Evolutionary conservation across 2,888 invertebrate species (phyloP).

Genomic region (Meganola albula): DNA sequence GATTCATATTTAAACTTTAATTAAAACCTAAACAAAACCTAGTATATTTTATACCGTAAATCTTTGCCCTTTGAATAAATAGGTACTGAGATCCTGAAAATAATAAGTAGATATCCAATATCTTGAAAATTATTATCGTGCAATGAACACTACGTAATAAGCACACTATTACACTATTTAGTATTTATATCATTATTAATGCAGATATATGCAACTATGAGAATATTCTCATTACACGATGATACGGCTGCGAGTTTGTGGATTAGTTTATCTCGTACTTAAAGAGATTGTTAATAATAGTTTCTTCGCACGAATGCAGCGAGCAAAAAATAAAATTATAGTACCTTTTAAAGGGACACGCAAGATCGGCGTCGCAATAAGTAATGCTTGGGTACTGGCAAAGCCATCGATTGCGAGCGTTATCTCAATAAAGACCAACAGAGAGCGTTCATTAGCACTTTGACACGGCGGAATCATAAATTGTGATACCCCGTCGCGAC

Average conservation of each 20-base stretch:
- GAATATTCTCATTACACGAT: slow-evolving; percentile 43
- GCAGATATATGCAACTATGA: slow-evolving; percentile 30
- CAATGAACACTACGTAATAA: slow-evolving; percentile 39
- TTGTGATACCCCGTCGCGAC: slow-evolving; percentile 71
- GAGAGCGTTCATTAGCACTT: slow-evolving; percentile 76
- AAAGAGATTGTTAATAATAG: slow-evolving; percentile 57
- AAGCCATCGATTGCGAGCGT: slow-evolving; percentile 63
- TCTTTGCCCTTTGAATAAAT: too few relatives aligned
- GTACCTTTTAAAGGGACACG: too few relatives aligned
- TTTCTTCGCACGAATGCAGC: slow-evolving; percentile 53
- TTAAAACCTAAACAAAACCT: too few relatives aligned
- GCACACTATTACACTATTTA: slow-evolving; percentile 26
- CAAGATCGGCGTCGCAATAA: slow-evolving; percentile 60
- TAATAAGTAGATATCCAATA: too few relatives aligned
- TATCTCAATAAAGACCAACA: slow-evolving; percentile 77
- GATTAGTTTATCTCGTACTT: slow-evolving; percentile 52
- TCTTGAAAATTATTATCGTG: slow-evolving; percentile 35
- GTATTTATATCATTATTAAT: slow-evolving; percentile 32
- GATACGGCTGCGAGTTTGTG: slow-evolving; percentile 45
- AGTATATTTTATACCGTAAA: too few relatives aligned
- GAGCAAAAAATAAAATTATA: slow-evolving; percentile 60
- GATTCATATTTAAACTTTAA: too few relatives aligned
- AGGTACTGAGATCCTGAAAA: too few relatives aligned
- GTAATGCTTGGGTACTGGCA: slow-evolving; percentile 58
- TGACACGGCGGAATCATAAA: slow-evolving; percentile 75